Base-by-base conservation (phyloP, 1,140 invertebrate species). In the Cydia strobilella region DNA sequence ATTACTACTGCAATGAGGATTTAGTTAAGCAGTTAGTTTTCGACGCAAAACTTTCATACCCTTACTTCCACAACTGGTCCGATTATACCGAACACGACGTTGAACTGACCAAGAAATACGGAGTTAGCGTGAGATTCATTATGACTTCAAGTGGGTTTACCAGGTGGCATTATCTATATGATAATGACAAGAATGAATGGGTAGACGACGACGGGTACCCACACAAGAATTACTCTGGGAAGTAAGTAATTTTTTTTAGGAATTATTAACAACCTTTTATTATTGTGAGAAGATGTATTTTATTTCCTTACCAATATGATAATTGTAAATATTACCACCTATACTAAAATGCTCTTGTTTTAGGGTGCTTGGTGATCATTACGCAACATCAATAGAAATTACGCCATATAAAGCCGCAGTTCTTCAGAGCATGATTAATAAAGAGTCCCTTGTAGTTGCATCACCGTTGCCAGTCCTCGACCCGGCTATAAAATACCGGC, bases 351-450 rank as follows among this genome's bases (percentile, higher is more conserved):
- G n/a, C 6, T 23, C 18, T 10, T 23, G 4, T 75, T 80, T 82
- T 75, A 96, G 95, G 13, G 95, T 96, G 75, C 98, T 98, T 86
- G 96, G 97, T 20, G 96, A 97, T 79, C 90, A 95, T 27, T 95
- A 98, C 86, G 95, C 95, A 13, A 94, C 94, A 72, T 96, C 98
- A 0, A 97, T 98, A 20, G 97, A 99, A 86, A 98, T 98, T 86
- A 95, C 96, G 0, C 99, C 98, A 97, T 99, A 99, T 85, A 96
- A 97, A 86, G 95, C 97, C 63, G 97, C 98, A 2, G 97, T 99
- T 4, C 94, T 98, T 54, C 97, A 97, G 81, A 96, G 97, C 88
- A 94, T 95, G 82, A 93, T 96, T 31, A 96, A 97, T 79, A 93
- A 95, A 3, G 95, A 97, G 27, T 95, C 95, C 1, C 95, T 97